Conservation (phyloP, 2,797 vertebrate genomes). For the Poeciliopsis gracilis region DNA sequence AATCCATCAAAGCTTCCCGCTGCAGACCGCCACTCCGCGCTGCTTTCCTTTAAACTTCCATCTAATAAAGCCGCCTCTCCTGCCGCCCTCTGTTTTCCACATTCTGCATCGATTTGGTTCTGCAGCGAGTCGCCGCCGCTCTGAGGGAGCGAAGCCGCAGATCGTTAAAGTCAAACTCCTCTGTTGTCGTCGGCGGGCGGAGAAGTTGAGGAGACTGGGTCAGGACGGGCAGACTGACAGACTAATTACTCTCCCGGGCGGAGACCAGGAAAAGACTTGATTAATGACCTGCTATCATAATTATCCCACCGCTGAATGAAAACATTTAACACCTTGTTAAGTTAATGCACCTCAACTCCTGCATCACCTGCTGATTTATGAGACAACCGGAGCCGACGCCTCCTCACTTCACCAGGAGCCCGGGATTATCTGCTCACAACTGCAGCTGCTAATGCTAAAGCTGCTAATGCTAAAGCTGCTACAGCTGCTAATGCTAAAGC, state of each 20-base stretch:
- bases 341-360: slow-evolving; percentile 5
- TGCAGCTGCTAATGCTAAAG: not conserved
- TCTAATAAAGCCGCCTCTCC: slow-evolving; percentile 29
- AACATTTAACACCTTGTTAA: slow-evolving; percentile 25
- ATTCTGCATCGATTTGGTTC: not conserved
- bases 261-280: slow-evolving; percentile 5
- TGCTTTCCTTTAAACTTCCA: slow-evolving; percentile 2
- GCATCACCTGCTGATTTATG: slow-evolving; percentile 13
- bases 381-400: too few species aligned
- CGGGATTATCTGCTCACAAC: not conserved
- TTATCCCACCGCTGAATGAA: not conserved
- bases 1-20: slow-evolving; percentile 52
- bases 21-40: slow-evolving; percentile 14
- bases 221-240: not conserved
- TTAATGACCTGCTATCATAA: slow-evolving; percentile 20
- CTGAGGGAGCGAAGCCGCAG: not conserved
- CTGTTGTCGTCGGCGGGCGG: not conserved
- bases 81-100: not conserved
- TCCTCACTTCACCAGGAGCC: not conserved
- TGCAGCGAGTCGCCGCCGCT: not conserved
- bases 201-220: not conserved
- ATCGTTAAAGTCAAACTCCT: slow-evolving; percentile 4
- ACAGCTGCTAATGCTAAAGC: too few species aligned
- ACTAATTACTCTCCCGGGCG: slow-evolving; percentile 9
- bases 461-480: too few species aligned